phyloP scores from a whole-genome alignment of 2,113 vertebrate genomes.

The Psephotus haematonotus region DNA sequence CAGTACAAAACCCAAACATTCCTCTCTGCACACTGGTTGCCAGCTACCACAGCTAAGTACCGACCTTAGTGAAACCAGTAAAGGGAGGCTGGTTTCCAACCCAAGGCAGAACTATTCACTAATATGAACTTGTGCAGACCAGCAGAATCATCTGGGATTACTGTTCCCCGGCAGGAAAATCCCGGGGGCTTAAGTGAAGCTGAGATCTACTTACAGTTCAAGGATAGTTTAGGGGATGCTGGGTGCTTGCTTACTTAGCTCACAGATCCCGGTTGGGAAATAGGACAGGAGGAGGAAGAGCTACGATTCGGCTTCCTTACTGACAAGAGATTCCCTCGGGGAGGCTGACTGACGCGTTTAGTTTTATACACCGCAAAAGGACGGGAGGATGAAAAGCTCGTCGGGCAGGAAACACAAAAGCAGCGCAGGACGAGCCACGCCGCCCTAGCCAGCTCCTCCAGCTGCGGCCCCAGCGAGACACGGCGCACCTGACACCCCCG shows the following conservation, averaged over 20 bases:
- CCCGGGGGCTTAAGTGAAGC: background rate
- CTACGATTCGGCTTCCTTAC: background rate
- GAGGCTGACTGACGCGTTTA: background rate
- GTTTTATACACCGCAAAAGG: background rate
- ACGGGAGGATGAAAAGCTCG: background rate
- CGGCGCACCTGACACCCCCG: background rate
- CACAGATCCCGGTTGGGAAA: background rate
- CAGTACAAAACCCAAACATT: background rate
- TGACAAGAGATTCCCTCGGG: background rate
- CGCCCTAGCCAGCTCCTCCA: background rate
- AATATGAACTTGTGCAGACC: background rate
- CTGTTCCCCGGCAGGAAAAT: constrained; percentile 12
- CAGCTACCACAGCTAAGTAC: background rate
- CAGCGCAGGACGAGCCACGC: background rate
- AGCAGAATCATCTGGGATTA: background rate
- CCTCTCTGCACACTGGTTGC: background rate
- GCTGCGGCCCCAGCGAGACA: background rate
- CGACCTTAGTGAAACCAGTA: background rate
- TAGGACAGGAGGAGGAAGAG: background rate
- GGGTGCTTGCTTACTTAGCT: background rate
- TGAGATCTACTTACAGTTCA: background rate
- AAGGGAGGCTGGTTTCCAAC: background rate
- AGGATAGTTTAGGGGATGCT: background rate
- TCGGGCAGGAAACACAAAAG: background rate
- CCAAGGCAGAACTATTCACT: background rate